These are phyloP conservation scores for Drosophila tani DNA, from an alignment of 1,140 invertebrate genomes.

Conservation along the genomic window DNA sequence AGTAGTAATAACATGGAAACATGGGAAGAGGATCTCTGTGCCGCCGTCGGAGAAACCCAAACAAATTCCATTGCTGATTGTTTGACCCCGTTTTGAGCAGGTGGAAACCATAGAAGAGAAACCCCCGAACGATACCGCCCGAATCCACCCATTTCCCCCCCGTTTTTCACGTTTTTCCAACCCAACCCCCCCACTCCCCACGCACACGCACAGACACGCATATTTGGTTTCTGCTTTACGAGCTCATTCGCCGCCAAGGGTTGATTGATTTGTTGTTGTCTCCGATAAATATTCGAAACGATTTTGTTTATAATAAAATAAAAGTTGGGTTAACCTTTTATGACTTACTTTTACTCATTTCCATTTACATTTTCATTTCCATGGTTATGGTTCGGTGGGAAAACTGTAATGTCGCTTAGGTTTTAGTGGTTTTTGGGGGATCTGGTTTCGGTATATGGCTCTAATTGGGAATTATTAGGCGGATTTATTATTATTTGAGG, in stretches of 20 bases:
- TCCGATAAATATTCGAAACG: conserved; percentile 72
- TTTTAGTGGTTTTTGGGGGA: neutral
- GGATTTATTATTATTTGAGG: neutral
- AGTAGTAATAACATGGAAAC: neutral
- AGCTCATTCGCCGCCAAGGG: conserved; percentile 43
- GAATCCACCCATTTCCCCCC: neutral
- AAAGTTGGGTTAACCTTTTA: conserved; percentile 20
- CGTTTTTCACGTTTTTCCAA: conserved; percentile 1
- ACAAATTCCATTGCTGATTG: conserved; percentile 26
- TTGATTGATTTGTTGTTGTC: conserved; percentile 67
- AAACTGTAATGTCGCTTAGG: neutral
- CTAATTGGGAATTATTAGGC: neutral
- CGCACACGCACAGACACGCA: conserved; percentile 47
- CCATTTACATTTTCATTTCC: conserved; percentile 13
- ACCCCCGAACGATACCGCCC: neutral
- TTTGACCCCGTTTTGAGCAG: conserved; percentile 36
- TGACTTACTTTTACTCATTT: conserved; percentile 22
- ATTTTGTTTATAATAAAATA: conserved; percentile 82
- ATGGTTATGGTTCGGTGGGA: conserved; percentile 11
- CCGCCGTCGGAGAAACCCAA: conserved; percentile 10
- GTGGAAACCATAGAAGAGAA: conserved; percentile 56
- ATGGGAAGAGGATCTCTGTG: conserved; percentile 27
- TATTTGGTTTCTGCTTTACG: conserved; percentile 24
- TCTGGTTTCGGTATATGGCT: neutral
- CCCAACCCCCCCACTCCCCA: neutral